These are phyloP conservation scores for Orycteropus afer DNA, from an alignment of 2,113 vertebrate genomes.

Conservation along the genomic window DNA sequence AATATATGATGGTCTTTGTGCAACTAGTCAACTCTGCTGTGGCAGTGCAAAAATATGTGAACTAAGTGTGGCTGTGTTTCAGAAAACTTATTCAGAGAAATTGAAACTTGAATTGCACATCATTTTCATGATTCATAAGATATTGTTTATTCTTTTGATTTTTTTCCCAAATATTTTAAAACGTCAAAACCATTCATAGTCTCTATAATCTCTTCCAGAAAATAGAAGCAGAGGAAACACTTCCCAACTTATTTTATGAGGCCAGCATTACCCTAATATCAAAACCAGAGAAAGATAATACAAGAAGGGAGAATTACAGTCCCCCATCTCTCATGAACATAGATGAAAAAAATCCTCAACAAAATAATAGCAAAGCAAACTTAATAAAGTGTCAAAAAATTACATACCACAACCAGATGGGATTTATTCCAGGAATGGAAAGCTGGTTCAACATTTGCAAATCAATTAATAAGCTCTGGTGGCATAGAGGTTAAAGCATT, in stretches of 20 bases:
- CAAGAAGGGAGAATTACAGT: not conserved
- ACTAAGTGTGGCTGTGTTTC: not conserved
- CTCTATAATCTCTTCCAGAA: not conserved
- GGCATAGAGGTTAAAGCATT: too few relatives aligned
- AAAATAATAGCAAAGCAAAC: not conserved
- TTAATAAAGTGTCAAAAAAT: not conserved
- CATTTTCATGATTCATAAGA: not conserved
- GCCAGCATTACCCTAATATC: not conserved
- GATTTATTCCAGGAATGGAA: not conserved
- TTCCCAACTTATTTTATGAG: not conserved
- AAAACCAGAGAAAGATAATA: not conserved
- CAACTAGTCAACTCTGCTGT: not conserved
- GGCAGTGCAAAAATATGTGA: not conserved
- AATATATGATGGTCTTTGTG: not conserved
- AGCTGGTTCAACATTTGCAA: not conserved
- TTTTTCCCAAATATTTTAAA: not conserved
- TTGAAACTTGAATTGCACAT: not conserved
- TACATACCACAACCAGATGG: not conserved
- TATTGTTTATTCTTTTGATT: not conserved
- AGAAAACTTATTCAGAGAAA: not conserved
- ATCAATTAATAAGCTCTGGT: not conserved
- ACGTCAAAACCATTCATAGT: not conserved
- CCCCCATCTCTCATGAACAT: not conserved
- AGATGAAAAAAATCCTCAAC: not conserved
- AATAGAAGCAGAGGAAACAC: not conserved